phyloP scores from a whole-genome alignment of 2,113 vertebrate genomes.

The Melospiza melodia region DNA sequence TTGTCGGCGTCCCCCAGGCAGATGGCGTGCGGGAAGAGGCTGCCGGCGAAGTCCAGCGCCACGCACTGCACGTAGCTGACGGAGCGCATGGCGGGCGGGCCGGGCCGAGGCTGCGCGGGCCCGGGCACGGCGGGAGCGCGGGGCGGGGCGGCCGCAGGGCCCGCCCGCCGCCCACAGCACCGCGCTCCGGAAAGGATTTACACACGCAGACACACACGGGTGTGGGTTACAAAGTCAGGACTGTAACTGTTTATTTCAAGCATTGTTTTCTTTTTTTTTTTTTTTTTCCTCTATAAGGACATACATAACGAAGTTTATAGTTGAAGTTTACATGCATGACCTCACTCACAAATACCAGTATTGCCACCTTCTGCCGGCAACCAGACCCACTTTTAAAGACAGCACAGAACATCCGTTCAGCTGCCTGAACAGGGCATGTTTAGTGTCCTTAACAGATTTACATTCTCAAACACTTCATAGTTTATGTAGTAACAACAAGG shows the following conservation, averaged over 20 bases:
- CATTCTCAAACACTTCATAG: neutral
- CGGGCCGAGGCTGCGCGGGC: neutral
- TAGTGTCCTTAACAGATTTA: neutral
- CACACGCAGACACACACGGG: fast-evolving
- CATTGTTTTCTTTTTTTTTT: neutral
- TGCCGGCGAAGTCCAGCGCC: slow-evolving; percentile 89
- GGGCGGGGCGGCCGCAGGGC: neutral
- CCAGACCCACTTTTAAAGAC: neutral
- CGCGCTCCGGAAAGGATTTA: fast-evolving
- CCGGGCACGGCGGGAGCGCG: neutral
- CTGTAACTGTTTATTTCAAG: neutral
- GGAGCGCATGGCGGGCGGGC: slow-evolving; percentile 78
- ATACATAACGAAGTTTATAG: neutral
- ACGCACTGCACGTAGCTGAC: slow-evolving; percentile 90
- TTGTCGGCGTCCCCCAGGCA: slow-evolving; percentile 95
- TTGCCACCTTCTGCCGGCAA: neutral
- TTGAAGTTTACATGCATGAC: neutral
- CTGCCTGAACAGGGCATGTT: neutral
- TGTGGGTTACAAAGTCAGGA: neutral
- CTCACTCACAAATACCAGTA: neutral
- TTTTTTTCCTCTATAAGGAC: neutral
- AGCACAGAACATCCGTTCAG: neutral
- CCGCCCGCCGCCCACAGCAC: fast-evolving
- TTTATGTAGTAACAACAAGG: neutral
- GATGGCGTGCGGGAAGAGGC: slow-evolving; percentile 90